Base-by-base conservation (phyloP, 37 sponge, comb jelly and placozoan genomes). In the Eunapius fragilis region DNA sequence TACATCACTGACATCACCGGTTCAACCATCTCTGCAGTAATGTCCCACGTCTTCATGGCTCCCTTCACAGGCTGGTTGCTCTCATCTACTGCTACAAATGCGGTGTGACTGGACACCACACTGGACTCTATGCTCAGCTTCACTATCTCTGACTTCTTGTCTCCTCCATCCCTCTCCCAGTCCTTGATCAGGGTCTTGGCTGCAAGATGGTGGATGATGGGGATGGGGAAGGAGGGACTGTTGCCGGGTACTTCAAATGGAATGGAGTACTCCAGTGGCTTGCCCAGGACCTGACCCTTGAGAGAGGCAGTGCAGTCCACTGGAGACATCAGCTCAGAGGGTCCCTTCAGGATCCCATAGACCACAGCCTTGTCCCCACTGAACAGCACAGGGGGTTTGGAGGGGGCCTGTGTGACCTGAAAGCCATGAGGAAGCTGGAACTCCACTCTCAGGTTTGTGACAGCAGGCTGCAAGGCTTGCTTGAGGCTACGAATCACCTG, bases 41-140 rank as follows among this genome's bases (percentile, higher is more conserved):
- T 41, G 38, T 74, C 75, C 27, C 27, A 72, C 2, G 75, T 84
- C 37, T 72, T 84, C 75, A 84, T 72, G 12, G 84, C 27, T 26
- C 49, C 84, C 38, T 26, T 47, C 0, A 84, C 67, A 38, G 84
- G 84, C 31, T 72, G 28, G 76, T 25, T 74, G 79, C 3, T 41
- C 48, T 91, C 83, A 45, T 91, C 91, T 31, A 91, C 75, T 24
- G 91, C 91, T 79, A 91, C 71, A 67, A 90, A 90, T 26, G 87
- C 91, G 28, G 91, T 90, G 78, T 83, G 67, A 25, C 67, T 72
- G 68, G 87, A 91, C 35, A 86, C 75, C 22, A 90, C 91, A 79
- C 84, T 76, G 32, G 38, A 71, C 26, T 86, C 87, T 48, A 87
- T 67, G 69, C 91, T 91, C 76, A 91, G 80, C 72, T 83, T 78